Evolutionary conservation across 23 tunicate genomes (phyloP).

Genomic region (Trididemnum clinides): DNA sequence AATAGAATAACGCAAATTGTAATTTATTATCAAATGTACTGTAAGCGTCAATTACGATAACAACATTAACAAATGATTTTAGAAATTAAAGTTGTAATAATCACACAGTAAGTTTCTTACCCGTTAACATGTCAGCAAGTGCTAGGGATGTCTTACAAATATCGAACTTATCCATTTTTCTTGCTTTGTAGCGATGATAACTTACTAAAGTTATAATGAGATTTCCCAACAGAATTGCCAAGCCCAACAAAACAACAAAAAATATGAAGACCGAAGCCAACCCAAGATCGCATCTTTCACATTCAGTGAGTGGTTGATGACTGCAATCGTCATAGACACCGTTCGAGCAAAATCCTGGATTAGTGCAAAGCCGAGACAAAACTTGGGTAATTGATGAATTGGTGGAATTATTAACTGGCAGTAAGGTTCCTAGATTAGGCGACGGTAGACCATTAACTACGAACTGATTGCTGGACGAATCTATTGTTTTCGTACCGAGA

Average conservation of each 20-base stretch:
- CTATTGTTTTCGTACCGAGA: too few relatives aligned
- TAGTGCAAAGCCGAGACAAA: not conserved
- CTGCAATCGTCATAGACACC: not conserved
- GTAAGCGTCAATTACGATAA: too few relatives aligned
- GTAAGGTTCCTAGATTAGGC: too few relatives aligned
- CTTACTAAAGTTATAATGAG: not conserved
- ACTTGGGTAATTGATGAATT: too few relatives aligned
- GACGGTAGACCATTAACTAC: too few relatives aligned
- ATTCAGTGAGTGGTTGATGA: not conserved
- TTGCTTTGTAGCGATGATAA: not conserved
- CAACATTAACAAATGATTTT: too few relatives aligned
- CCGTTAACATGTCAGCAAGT: constrained; percentile 32
- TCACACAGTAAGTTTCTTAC: too few relatives aligned
- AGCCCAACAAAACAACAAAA: not conserved
- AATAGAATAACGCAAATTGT: too few relatives aligned
- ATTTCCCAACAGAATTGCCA: constrained; percentile 42
- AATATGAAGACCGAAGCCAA: constrained; percentile 23
- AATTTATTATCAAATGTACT: too few relatives aligned
- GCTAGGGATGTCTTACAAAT: constrained; percentile 42
- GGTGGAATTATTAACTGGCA: too few relatives aligned
- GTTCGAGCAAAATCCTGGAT: constrained; percentile 1
- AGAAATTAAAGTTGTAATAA: too few relatives aligned
- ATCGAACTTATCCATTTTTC: constrained; percentile 30
- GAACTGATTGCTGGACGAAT: too few relatives aligned
- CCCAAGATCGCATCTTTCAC: constrained; percentile 10